phyloP scores from a whole-genome alignment of 2,888 invertebrate genomes.

The Polydrusus tereticollis region DNA sequence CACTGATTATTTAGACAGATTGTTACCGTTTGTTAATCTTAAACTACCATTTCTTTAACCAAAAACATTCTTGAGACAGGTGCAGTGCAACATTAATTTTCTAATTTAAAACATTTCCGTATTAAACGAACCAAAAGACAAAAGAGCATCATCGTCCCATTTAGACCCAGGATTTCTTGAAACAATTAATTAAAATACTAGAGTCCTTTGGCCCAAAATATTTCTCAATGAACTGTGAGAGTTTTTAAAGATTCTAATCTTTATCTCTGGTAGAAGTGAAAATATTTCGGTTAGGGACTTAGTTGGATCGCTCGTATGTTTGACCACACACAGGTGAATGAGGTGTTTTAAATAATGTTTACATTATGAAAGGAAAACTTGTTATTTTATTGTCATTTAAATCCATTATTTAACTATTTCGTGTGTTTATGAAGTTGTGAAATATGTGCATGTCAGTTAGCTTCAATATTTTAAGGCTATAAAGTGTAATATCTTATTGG shows the following conservation, averaged over 20 bases:
- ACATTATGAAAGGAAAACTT: too few relatives aligned
- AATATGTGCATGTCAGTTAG: too few relatives aligned
- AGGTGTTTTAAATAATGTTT: slow-evolving; percentile 26
- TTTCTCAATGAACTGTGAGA: slow-evolving; percentile 20
- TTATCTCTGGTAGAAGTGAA: slow-evolving; percentile 9
- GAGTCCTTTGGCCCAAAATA: slow-evolving; percentile 6
- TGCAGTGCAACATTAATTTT: not conserved
- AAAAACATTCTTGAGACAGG: too few relatives aligned
- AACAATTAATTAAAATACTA: slow-evolving; percentile 14
- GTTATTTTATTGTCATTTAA: too few relatives aligned
- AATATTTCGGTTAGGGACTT: slow-evolving; percentile 12
- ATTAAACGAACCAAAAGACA: not conserved
- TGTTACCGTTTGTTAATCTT: too few relatives aligned
- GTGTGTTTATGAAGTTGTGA: too few relatives aligned
- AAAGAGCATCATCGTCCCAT: not conserved
- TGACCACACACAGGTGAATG: slow-evolving; percentile 29
- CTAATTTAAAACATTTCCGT: not conserved
- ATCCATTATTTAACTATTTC: too few relatives aligned
- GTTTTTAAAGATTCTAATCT: slow-evolving; percentile 9
- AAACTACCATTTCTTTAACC: too few relatives aligned
- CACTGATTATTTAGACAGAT: too few relatives aligned
- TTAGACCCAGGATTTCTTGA: not conserved
- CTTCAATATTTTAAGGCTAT: too few relatives aligned
- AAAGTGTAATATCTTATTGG: too few relatives aligned
- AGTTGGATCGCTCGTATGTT: not conserved